Conservation (phyloP, 2,113 vertebrate species). For the Hippoglossus stenolepis region DNA sequence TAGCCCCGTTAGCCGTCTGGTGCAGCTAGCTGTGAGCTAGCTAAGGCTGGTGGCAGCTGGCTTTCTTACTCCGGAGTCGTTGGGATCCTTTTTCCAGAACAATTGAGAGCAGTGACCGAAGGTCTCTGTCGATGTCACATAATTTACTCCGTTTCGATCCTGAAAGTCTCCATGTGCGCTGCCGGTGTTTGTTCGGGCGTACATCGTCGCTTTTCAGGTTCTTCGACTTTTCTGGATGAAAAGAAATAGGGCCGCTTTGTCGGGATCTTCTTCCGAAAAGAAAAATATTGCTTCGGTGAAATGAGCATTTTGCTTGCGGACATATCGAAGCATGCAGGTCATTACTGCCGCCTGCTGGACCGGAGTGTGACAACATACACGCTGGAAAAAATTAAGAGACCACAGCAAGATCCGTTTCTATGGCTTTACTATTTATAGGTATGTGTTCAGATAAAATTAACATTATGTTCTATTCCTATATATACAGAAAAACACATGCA, state of each 20-base stretch:
- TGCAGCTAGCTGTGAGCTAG: slow-evolving; percentile 4
- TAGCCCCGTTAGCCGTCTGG: background rate
- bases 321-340: background rate
- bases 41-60: slow-evolving; percentile 40
- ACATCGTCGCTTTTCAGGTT: slow-evolving; percentile 70
- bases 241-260: slow-evolving; percentile 76
- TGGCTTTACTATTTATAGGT: too few species aligned
- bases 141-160: slow-evolving; percentile 79
- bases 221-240: slow-evolving; percentile 59
- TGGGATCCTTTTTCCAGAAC: slow-evolving; percentile 83
- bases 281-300: slow-evolving; percentile 76
- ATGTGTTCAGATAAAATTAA: too few species aligned
- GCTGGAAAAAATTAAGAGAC: background rate
- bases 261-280: slow-evolving; percentile 77
- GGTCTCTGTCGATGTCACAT: slow-evolving; percentile 79
- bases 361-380: slow-evolving; percentile 40
- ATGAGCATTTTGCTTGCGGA: slow-evolving; percentile 73
- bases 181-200: slow-evolving; percentile 76
- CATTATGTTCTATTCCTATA: too few species aligned
- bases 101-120: slow-evolving; percentile 80
- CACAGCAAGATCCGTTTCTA: too few species aligned
- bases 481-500: too few species aligned
- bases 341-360: slow-evolving; percentile 58
- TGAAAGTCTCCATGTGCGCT: slow-evolving; percentile 79
- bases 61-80: slow-evolving; percentile 81